A percentile compares a stretch with the other conserved stretches of the same genome.
Conservation (phyloP, 2,888 invertebrate genomes). For the Clusia tigrina region DNA sequence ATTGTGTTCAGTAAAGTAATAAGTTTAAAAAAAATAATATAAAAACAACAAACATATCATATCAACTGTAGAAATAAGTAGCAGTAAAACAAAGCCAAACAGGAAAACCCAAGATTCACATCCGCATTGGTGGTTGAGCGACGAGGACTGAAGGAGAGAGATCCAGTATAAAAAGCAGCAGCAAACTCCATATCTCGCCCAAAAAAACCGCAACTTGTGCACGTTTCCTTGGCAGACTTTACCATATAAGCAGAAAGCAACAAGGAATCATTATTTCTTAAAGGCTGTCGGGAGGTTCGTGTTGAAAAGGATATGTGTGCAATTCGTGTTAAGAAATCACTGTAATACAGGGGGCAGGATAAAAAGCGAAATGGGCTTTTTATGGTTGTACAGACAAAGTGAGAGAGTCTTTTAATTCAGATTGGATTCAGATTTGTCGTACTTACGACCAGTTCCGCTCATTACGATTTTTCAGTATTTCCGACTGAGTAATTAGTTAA, state of each 20-base stretch:
- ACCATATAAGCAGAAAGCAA: background rate
- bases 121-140: background rate
- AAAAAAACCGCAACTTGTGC: conserved; percentile 56
- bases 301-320: background rate
- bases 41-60: conserved; percentile 3
- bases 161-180: conserved; percentile 11
- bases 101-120: conserved; percentile 4
- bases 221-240: conserved; percentile 42
- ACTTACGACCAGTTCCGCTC: no score
- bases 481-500: no score
- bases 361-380: no score
- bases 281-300: background rate
- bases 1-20: no score
- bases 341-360: no score
- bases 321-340: background rate
- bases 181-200: conserved; percentile 21
- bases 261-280: conserved; percentile 4
- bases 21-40: background rate
- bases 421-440: no score
- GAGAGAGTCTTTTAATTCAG: no score
- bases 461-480: no score
- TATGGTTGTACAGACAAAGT: no score
- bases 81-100: background rate
- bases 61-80: conserved; percentile 5
- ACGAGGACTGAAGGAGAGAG: background rate